phyloP scores from a whole-genome alignment of 2,888 invertebrate species.

The Troilus luridus region DNA sequence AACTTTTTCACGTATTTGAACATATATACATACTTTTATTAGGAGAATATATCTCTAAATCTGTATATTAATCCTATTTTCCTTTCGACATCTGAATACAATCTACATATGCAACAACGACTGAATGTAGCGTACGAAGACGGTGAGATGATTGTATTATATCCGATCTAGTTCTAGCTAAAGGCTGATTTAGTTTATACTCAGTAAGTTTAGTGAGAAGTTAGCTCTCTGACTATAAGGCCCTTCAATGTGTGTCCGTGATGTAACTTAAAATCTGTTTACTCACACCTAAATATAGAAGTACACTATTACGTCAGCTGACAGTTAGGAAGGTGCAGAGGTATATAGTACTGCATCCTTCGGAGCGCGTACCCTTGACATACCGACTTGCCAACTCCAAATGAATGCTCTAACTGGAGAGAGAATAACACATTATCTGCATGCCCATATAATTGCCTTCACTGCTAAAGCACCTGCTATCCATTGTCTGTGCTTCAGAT shows the following conservation, averaged over 20 bases:
- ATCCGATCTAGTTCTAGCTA: neutral
- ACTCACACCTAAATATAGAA: neutral
- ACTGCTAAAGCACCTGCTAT: neutral
- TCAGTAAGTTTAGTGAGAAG: neutral
- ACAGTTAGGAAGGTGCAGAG: neutral
- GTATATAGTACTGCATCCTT: neutral
- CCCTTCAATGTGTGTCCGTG: neutral
- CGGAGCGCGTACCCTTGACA: slow-evolving; percentile 4
- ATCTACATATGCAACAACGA: too few relatives aligned
- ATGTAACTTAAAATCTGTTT: neutral
- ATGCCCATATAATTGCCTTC: slow-evolving; percentile 1
- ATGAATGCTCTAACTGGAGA: neutral
- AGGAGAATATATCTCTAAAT: too few relatives aligned
- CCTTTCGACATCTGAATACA: too few relatives aligned
- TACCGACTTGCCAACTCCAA: neutral
- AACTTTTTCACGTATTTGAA: too few relatives aligned
- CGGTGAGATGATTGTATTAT: neutral
- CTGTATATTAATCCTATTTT: too few relatives aligned
- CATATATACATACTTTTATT: too few relatives aligned
- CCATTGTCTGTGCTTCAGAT: neutral
- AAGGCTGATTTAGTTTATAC: neutral
- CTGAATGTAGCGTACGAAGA: neutral
- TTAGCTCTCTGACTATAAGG: neutral
- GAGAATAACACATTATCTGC: slow-evolving; percentile 34
- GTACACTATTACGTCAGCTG: neutral